phyloP scores from a whole-genome alignment of 92 coral and sea anemone genomes.

The Chrysogorgia sp. region DNA sequence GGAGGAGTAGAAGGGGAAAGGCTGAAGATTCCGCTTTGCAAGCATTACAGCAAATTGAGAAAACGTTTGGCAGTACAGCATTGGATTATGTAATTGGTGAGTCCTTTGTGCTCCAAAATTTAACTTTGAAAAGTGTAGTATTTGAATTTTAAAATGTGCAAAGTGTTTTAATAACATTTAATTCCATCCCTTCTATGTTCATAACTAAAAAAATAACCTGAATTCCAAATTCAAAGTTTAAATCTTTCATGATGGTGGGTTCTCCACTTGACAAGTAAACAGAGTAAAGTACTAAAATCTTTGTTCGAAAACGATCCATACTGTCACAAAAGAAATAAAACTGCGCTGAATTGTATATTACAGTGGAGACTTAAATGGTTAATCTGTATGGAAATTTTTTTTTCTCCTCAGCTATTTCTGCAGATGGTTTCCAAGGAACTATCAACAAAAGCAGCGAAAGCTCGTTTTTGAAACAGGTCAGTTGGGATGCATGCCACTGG shows the following conservation, averaged over 20 bases:
- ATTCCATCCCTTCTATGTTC: too few relatives aligned
- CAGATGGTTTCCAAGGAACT: background rate
- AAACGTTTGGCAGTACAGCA: background rate
- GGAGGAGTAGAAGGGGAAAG: slow-evolving; percentile 9
- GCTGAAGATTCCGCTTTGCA: background rate
- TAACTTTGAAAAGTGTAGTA: too few relatives aligned
- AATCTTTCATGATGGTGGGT: too few relatives aligned
- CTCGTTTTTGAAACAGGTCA: background rate
- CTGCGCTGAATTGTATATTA: background rate
- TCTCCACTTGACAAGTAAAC: too few relatives aligned
- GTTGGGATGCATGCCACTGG: slow-evolving; percentile 21
- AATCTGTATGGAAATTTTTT: background rate
- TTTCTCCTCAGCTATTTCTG: slow-evolving; percentile 8
- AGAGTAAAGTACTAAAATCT: background rate
- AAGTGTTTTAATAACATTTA: too few relatives aligned
- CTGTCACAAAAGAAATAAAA: background rate
- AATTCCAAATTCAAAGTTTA: too few relatives aligned
- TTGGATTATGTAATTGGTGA: slow-evolving; percentile 6
- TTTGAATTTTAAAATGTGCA: too few relatives aligned
- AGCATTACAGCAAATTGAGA: slow-evolving; percentile 2
- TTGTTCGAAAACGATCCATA: too few relatives aligned
- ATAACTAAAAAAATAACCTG: too few relatives aligned
- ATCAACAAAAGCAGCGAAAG: background rate
- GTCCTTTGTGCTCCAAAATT: too few relatives aligned
- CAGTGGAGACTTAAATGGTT: background rate